phyloP scores from a whole-genome alignment of 1,140 invertebrate genomes.

The Conus betulinus region DNA sequence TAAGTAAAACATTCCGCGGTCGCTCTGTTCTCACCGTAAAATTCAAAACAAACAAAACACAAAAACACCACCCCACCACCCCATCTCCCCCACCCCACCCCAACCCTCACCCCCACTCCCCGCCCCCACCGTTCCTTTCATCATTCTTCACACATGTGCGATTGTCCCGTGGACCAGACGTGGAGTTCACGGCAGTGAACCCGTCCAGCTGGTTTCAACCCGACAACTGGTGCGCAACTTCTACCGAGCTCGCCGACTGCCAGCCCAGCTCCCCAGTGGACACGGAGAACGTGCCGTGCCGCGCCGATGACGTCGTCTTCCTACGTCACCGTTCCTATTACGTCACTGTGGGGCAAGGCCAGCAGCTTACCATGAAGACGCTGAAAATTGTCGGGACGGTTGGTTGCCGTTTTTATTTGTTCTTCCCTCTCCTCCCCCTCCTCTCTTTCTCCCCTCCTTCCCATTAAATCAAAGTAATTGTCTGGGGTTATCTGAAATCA shows the following conservation, averaged over 20 bases:
- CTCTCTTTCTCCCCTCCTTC: neutral
- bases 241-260: constrained; percentile 53
- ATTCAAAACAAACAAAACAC: too few relatives aligned
- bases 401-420: constrained; percentile 18
- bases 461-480: neutral
- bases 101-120: neutral
- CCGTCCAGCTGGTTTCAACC: constrained; percentile 64
- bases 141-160: neutral
- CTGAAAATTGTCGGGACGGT: constrained; percentile 65
- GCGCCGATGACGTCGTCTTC: constrained; percentile 63
- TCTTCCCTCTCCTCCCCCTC: too few relatives aligned
- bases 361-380: constrained; percentile 56
- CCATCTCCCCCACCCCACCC: neutral
- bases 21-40: too few relatives aligned
- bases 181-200: constrained; percentile 59
- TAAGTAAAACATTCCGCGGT: too few relatives aligned
- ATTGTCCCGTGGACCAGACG: constrained; percentile 40
- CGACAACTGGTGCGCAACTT: constrained; percentile 63
- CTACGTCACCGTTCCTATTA: constrained; percentile 61
- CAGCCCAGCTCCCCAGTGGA: constrained; percentile 49
- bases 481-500: neutral
- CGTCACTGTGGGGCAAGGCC: constrained; percentile 55
- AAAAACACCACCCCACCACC: too few relatives aligned
- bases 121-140: neutral
- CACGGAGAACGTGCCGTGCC: constrained; percentile 65